Evolutionary conservation across 1,140 invertebrate species (phyloP).

Genomic region (Araneus ventricosus): DNA sequence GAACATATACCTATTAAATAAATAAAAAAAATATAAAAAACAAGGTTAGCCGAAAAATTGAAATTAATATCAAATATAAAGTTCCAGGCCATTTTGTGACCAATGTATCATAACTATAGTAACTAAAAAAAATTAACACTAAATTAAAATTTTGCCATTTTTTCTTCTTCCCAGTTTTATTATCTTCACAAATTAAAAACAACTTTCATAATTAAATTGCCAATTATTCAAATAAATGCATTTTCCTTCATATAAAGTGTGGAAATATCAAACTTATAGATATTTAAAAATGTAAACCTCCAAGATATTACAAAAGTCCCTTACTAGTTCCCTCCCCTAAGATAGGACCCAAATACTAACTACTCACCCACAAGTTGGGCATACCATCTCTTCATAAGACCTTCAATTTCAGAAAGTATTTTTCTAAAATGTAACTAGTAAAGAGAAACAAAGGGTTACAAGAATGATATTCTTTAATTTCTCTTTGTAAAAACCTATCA

Average conservation of each 20-base stretch:
- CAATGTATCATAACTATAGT: too few species aligned
- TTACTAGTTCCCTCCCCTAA: slow-evolving; percentile 11
- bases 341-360: slow-evolving; percentile 40
- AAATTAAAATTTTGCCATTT: too few species aligned
- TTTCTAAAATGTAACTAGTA: slow-evolving; percentile 53
- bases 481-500: slow-evolving; percentile 16
- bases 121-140: too few species aligned
- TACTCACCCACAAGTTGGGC: slow-evolving; percentile 55
- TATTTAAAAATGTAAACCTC: not conserved
- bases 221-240: too few species aligned
- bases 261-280: not conserved
- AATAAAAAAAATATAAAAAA: too few species aligned
- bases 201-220: too few species aligned
- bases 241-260: not conserved
- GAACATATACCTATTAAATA: too few species aligned
- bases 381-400: slow-evolving; percentile 34
- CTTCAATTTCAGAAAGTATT: slow-evolving; percentile 49
- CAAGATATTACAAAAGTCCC: not conserved
- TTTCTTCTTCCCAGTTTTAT: too few species aligned
- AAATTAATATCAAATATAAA: too few species aligned
- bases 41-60: too few species aligned
- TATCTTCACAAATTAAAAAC: too few species aligned
- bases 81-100: too few species aligned
- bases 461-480: slow-evolving; percentile 45
- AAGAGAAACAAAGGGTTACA: slow-evolving; percentile 44